Conservation (phyloP, 2,888 invertebrate genomes). For the Anodontia alba region DNA sequence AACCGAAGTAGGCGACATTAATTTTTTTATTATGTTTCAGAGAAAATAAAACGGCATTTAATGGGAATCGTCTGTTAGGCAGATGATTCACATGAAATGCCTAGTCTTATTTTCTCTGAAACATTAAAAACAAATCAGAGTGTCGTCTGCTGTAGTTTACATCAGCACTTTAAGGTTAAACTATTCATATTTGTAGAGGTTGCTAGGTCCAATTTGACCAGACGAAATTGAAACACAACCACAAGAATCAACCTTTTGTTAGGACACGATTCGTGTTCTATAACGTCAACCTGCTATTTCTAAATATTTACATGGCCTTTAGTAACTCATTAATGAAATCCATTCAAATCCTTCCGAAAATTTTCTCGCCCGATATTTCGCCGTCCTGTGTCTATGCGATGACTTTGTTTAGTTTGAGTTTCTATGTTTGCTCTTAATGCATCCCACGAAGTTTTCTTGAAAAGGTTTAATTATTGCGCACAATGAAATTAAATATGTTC, state of each 20-base stretch:
- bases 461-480: conserved; percentile 42
- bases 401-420: background rate
- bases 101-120: too few relatives aligned
- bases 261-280: too few relatives aligned
- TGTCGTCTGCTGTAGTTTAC: too few relatives aligned
- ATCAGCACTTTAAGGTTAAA: too few relatives aligned
- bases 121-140: too few relatives aligned
- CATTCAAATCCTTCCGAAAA: background rate
- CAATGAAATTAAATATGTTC: conserved; percentile 13
- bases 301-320: conserved; percentile 1
- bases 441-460: conserved; percentile 35
- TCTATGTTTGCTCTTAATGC: conserved; percentile 16
- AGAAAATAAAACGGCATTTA: too few relatives aligned
- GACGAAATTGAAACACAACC: too few relatives aligned
- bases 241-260: too few relatives aligned
- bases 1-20: too few relatives aligned
- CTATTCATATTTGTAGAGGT: background rate
- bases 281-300: background rate
- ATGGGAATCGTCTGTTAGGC: too few relatives aligned
- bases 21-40: too few relatives aligned
- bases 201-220: background rate
- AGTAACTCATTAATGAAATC: background rate
- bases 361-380: background rate
- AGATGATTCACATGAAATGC: too few relatives aligned
- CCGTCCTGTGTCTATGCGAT: background rate